Evolutionary conservation across 2,797 vertebrate genomes (phyloP).

Genomic region (Decapterus maruadsi): DNA sequence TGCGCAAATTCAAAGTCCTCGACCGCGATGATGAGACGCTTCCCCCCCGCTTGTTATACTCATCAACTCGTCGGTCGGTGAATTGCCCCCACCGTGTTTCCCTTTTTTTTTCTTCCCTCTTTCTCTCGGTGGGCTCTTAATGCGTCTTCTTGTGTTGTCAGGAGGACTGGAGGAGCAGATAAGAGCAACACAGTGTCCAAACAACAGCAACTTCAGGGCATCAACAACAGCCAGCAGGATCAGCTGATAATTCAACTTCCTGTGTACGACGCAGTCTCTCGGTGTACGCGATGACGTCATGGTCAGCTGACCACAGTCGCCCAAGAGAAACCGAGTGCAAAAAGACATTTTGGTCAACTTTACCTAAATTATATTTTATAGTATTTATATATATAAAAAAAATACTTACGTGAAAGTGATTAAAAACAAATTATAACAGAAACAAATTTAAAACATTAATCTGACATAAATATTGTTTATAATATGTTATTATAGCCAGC

Average conservation of each 20-base stretch:
- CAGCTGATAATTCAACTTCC: slow-evolving; percentile 88
- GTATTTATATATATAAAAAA: too few species aligned
- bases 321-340: neutral
- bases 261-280: slow-evolving; percentile 31
- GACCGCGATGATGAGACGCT: neutral
- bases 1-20: slow-evolving; percentile 32
- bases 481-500: too few species aligned
- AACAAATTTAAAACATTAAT: too few species aligned
- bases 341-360: neutral
- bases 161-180: slow-evolving; percentile 30
- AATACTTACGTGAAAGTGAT: too few species aligned
- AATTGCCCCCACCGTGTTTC: slow-evolving; percentile 44
- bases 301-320: slow-evolving; percentile 31
- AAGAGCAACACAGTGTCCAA: slow-evolving; percentile 69
- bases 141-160: slow-evolving; percentile 44
- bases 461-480: too few species aligned
- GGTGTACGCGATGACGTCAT: slow-evolving; percentile 51
- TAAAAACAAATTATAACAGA: too few species aligned
- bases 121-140: slow-evolving; percentile 24
- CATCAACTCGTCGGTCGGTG: slow-evolving; percentile 2
- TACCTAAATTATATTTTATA: neutral
- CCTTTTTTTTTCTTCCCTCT: neutral
- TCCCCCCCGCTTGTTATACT: neutral
- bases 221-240: slow-evolving; percentile 83
- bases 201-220: slow-evolving; percentile 83